Conservation (phyloP, 1,140 invertebrate genomes). For the Pinna nobilis region DNA sequence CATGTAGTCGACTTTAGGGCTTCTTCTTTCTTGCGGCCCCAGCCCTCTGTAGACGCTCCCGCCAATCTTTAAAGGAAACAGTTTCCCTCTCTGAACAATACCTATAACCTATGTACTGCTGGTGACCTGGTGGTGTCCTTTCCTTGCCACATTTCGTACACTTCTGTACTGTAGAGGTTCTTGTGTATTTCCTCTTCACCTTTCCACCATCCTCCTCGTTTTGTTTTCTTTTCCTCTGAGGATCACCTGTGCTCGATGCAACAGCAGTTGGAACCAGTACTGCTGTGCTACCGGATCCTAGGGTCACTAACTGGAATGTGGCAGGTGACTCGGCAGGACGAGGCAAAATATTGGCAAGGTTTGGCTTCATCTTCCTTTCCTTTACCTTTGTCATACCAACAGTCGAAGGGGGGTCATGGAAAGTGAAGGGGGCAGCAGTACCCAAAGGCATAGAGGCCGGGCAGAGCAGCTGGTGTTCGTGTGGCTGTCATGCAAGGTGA, state of each 20-base stretch:
- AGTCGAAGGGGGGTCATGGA: slow-evolving; percentile 7
- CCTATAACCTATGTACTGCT: slow-evolving; percentile 34
- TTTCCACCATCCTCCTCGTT: not conserved
- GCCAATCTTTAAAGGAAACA: slow-evolving; percentile 22
- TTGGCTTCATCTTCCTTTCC: not conserved
- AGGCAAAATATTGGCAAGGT: too few species aligned
- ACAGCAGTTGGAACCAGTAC: not conserved
- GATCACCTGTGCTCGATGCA: not conserved
- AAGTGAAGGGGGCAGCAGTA: not conserved
- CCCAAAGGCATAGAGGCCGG: not conserved
- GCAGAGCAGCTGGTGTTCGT: not conserved
- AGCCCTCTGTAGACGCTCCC: not conserved
- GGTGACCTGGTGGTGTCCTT: slow-evolving; percentile 18
- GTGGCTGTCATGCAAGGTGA: not conserved
- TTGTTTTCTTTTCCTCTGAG: slow-evolving; percentile 6
- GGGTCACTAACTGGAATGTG: not conserved
- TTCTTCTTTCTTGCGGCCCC: slow-evolving; percentile 31
- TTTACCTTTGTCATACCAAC: slow-evolving; percentile 28
- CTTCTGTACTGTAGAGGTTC: not conserved
- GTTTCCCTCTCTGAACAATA: slow-evolving; percentile 3
- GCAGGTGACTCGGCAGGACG: not conserved
- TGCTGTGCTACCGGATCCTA: not conserved
- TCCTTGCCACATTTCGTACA: slow-evolving; percentile 37
- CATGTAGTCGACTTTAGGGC: not conserved
- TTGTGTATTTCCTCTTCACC: slow-evolving; percentile 12